These are phyloP conservation scores for Baccha elongata DNA, from an alignment of 2,888 invertebrate genomes.

Conservation along the genomic window DNA sequence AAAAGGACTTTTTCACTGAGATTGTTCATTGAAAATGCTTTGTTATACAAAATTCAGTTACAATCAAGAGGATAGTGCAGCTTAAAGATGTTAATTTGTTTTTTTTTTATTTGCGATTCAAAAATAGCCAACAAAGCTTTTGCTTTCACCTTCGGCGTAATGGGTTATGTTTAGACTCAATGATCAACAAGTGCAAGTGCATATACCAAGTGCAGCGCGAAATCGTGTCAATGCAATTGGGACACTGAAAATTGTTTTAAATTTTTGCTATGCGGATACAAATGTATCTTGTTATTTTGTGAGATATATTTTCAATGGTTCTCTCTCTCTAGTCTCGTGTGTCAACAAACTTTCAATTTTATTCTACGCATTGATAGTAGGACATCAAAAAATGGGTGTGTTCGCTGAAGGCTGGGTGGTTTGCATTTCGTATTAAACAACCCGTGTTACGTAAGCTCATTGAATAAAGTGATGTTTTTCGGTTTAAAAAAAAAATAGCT, in stretches of 20 bases:
- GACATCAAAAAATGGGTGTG: conserved; percentile 38
- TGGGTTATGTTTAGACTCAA: conserved; percentile 47
- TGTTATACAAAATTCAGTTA: conserved; percentile 55
- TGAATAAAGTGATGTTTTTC: neutral
- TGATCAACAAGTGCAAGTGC: conserved; percentile 69
- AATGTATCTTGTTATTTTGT: conserved; percentile 37
- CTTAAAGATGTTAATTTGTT: conserved; percentile 47
- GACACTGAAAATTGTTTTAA: conserved; percentile 43
- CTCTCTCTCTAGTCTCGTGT: conserved; percentile 23
- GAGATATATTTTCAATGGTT: neutral
- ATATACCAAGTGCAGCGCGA: conserved; percentile 56
- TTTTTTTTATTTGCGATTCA: conserved; percentile 20
- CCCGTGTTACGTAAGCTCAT: conserved; percentile 26
- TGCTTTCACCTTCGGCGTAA: conserved; percentile 49
- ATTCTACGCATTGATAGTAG: conserved; percentile 33
- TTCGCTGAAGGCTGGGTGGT: neutral
- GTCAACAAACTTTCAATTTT: conserved; percentile 69
- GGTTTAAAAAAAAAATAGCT: neutral
- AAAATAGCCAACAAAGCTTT: conserved; percentile 57
- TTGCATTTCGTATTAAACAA: conserved; percentile 21
- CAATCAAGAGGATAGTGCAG: conserved; percentile 46
- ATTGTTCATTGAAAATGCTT: neutral
- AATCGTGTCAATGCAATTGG: conserved; percentile 63
- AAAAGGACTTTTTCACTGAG: neutral
- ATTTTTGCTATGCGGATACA: conserved; percentile 28